Conservation (phyloP, 2,888 invertebrate species). For the Chorisops tibialis region DNA sequence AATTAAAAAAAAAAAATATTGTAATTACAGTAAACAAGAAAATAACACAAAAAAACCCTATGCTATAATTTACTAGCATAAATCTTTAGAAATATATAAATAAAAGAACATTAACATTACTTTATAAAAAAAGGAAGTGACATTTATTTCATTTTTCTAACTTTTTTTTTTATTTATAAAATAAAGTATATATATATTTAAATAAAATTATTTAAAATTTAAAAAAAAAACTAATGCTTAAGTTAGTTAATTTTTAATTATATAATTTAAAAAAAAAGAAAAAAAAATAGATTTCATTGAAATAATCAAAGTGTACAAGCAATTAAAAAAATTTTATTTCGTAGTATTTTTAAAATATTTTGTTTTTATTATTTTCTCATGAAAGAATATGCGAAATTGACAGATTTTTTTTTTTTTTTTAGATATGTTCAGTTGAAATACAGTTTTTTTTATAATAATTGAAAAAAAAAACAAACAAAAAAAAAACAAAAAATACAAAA, state of each 20-base stretch:
- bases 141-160: slow-evolving; percentile 8
- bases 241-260: slow-evolving; percentile 24
- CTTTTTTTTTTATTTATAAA: slow-evolving; percentile 22
- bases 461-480: slow-evolving; percentile 7
- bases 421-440: slow-evolving; percentile 21
- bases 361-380: background rate
- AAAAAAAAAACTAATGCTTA: slow-evolving; percentile 17
- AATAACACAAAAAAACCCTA: slow-evolving; percentile 10
- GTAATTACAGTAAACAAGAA: background rate
- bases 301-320: slow-evolving; percentile 24
- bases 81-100: slow-evolving; percentile 8
- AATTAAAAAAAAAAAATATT: no score
- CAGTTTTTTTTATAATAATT: slow-evolving; percentile 17
- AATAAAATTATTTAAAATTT: slow-evolving; percentile 17
- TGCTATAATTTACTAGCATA: slow-evolving; percentile 20
- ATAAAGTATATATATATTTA: slow-evolving; percentile 19
- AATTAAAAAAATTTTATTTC: slow-evolving; percentile 10
- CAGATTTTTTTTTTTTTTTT: background rate
- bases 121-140: slow-evolving; percentile 9
- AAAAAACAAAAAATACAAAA: slow-evolving; percentile 11
- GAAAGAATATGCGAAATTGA: background rate
- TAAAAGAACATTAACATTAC: slow-evolving; percentile 9
- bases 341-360: slow-evolving; percentile 1
- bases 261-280: slow-evolving; percentile 14
- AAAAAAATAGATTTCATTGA: slow-evolving; percentile 6